Evolutionary conservation across 2,888 invertebrate species (phyloP), one percentile per base, ranked within the genome.

Genomic region (Pomacea canaliculata): DNA sequence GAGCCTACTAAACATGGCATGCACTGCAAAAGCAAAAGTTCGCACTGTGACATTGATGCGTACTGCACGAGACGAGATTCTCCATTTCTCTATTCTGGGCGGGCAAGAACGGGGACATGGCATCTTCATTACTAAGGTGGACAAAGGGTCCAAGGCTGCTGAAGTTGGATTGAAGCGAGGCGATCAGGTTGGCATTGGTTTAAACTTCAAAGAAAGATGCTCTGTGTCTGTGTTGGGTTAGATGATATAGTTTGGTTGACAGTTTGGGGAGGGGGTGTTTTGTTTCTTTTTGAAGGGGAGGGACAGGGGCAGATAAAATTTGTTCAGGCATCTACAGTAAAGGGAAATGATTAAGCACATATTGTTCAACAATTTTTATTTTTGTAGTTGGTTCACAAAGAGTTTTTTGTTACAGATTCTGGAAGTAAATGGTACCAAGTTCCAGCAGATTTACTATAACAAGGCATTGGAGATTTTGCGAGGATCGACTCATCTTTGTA

Each of bases 351-450:
- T 56, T 10, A 7, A 16, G 12, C 10, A 56, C 8, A 10, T 56
- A 16, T 56, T 51, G 51, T 8, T 13, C 12, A 56, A 56, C 16
- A 56, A 16, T 56, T 4, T 0, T 56, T 23, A 23, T 2, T 13
- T 56, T 56, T 56, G 16, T 10, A 7, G 51, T 10, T 1, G 4
- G 51, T 56, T 56, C 12, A 56, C 8, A 56, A 56, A 16, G 12
- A 16, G 12, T 8, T 27, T 62, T 78, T 19, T 79, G 66, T 83
- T 84, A 72, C 84, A 92, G 93, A 96, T 99, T 80, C 92, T 99
- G 83, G 98, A 98, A 92, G 98, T 99, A 0, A 99, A 99, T 91
- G 97, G 98, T 51, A 97, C 98, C 90, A 97, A 96, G 87, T 97
- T 99, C 91, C 95, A 96, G 88, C 96, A 97, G 91, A 96, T 99